Evolutionary conservation across 2,113 vertebrate species (phyloP), one percentile per base, ranked within the genome.

Genomic region (Xiphophorus maculatus): DNA sequence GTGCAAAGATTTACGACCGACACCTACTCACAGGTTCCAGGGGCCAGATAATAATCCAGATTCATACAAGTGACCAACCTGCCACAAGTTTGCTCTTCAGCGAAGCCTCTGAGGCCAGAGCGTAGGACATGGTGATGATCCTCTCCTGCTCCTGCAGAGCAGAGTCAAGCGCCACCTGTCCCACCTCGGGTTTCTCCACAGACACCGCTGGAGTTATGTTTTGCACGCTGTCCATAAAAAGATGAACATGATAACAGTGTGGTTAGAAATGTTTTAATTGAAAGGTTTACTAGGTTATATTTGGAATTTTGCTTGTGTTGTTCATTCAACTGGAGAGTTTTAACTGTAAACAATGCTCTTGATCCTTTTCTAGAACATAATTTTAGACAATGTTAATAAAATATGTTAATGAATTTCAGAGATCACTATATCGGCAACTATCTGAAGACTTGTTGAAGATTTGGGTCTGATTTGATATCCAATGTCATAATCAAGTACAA

Each of bases 61-160:
- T 67, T 35, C 3, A 32, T 51, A 4, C 10, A 42, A 63, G n/a
- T 48, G 67, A 88, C 90, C 90, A 93, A 99, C 98, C 98, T 97
- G 98, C 94, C 69, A 98, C 98, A 78, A 96, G 95, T 93, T 98
- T 99, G 94, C 98, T 98, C 91, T 97, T 97, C 88, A 96, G 96
- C 14, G 97, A 98, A 77, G 98, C 97, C 94, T 99, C 98, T 0
- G 97, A 98, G 90, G 98, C 97, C 83, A 99, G 94, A 60, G 96
- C 95, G 5, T 98, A 98, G 88, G 98, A 98, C 94, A 98, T 98
- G 89, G 96, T 97, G 94, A 99, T 97, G 93, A 98, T 97, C 80
- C 97, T 94, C 88, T 99, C 97, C 91, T 97, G 97, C 82, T 98
- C 96, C 88, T 97, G 96, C 79, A 97, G 91, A 86, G 97, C 96